Evolutionary conservation across 2,797 vertebrate species (phyloP), one percentile per base, ranked within the genome.

Genomic region (Karalla daura): DNA sequence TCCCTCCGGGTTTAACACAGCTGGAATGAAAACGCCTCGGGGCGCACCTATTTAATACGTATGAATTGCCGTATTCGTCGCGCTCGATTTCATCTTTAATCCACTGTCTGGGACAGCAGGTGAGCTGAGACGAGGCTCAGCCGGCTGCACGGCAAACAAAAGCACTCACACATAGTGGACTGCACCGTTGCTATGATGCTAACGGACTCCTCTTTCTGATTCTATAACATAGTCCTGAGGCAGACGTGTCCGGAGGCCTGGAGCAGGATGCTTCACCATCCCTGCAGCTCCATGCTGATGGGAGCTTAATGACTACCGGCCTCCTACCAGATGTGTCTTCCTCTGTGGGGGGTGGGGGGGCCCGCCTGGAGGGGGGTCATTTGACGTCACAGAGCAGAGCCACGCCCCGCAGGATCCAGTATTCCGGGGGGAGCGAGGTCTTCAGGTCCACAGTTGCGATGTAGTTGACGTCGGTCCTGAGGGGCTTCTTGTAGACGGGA

Each of bases 301-400:
- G 27, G 17, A 68, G 40, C 28, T 32, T 35, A 44, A 45, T 59
- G 24, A 61, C 1, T 7, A 10, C 41, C 27, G 36, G 40, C 39
- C 14, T 70, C 3, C 28, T 3, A 24, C 7, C 23, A 41, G 40
- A 33, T 14, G 23, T 23, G 24, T 15, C 36, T 37, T 27, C 23
- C 36, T 51, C 6, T 27, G 24, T 15, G 13, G 5, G n/a, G 47
- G 51, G 11, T 1, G n/a, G n/a, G n/a, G n/a, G n/a, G n/a, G n/a
- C n/a, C n/a, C n/a, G n/a, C n/a, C n/a, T n/a, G n/a, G n/a, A n/a
- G n/a, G n/a, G n/a, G n/a, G 3, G 36, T 93, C 90, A 98, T 68
- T 97, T 98, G 70, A 98, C 94, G 12, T 99, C 96, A 83, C 98
- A 99, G 25, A 99, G 92, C 54, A 98, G 94, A 0, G 97, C 98